Base-by-base conservation (phyloP, 2,888 invertebrate genomes). In the Drosophila yooni region DNA sequence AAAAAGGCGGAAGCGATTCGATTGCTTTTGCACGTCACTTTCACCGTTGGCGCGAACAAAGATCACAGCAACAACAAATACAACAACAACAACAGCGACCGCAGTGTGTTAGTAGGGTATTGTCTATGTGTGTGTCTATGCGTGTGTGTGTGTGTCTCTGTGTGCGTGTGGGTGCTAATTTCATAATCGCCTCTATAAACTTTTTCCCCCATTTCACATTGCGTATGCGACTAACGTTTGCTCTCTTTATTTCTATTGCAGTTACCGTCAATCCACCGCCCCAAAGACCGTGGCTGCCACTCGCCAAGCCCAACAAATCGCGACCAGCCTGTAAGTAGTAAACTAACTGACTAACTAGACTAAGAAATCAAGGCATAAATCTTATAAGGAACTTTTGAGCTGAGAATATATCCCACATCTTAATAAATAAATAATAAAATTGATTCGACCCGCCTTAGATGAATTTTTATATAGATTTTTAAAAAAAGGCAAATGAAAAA, bases 231-330 rank as follows among this genome's bases (percentile, higher is more conserved):
- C 53, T 66, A 65, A 78, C 56, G 63, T 61, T 59, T 81, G 59
- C 61, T 74, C 77, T 84, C 58, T 60, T 66, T 51, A 38, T 27
- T 64, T 57, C 50, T 29, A 93, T 97, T 97, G 76, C 95, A 98
- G 98, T 98, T 92, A 97, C 97, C 91, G 96, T 97, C 91, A 96
- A 96, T 84, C 95, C 96, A 93, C 98, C 98, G 87, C 98, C 98
- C 83, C 97, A 97, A 93, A 95, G 99, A 94, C 98, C 98, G 92
- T 99, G 99, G 99, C 97, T 98, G 93, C 97, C 97, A 76, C 94
- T 98, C 91, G 97, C 97, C 74, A 95, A 97, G 94, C 98, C 98
- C 77, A 97, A 97, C 93, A 95, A 97, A 94, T 96, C 96, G 92
- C 95, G 97, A 94, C 97, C 98, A 87, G 96, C 97, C 92, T 98